phyloP scores from a whole-genome alignment of 1,140 invertebrate genomes.

The Drosophila sp. region DNA sequence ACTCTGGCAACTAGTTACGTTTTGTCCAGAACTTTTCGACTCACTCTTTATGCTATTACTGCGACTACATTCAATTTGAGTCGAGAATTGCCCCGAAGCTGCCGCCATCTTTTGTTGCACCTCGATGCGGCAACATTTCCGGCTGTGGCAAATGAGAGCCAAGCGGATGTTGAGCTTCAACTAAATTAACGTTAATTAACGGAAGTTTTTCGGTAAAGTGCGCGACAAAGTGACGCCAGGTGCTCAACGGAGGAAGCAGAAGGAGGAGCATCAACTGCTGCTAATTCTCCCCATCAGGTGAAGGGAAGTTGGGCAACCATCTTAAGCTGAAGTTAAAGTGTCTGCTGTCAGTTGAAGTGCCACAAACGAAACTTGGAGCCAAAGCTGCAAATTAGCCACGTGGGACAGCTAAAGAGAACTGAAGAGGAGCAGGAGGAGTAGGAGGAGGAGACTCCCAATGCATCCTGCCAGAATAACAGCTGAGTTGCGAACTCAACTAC shows the following conservation, averaged over 20 bases:
- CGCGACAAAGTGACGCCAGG: constrained; percentile 50
- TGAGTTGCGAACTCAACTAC: constrained; percentile 5
- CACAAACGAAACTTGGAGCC: background rate
- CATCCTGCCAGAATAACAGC: background rate
- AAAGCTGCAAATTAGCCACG: constrained; percentile 41
- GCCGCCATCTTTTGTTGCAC: constrained; percentile 10
- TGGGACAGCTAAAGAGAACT: constrained; percentile 5
- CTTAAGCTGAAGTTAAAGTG: constrained; percentile 34
- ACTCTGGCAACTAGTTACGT: constrained; percentile 21
- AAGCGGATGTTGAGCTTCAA: constrained; percentile 73
- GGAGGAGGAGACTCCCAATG: background rate
- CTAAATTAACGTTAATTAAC: constrained; percentile 84
- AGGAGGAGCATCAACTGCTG: background rate
- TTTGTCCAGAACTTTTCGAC: constrained; percentile 22
- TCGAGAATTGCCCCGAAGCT: background rate
- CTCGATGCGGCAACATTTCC: constrained; percentile 65
- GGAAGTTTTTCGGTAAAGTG: constrained; percentile 69
- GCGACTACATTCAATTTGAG: constrained; percentile 31
- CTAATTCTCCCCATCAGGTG: constrained; percentile 1
- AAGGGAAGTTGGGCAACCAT: too few species aligned
- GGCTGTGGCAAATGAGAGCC: constrained; percentile 22
- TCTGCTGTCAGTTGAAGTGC: constrained; percentile 45
- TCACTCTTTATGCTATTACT: constrained; percentile 4
- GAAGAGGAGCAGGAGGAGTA: too few species aligned
- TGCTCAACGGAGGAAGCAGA: constrained; percentile 14